Evolutionary conservation across 2,888 invertebrate genomes (phyloP).

Genomic region (Acronicta leporina): DNA sequence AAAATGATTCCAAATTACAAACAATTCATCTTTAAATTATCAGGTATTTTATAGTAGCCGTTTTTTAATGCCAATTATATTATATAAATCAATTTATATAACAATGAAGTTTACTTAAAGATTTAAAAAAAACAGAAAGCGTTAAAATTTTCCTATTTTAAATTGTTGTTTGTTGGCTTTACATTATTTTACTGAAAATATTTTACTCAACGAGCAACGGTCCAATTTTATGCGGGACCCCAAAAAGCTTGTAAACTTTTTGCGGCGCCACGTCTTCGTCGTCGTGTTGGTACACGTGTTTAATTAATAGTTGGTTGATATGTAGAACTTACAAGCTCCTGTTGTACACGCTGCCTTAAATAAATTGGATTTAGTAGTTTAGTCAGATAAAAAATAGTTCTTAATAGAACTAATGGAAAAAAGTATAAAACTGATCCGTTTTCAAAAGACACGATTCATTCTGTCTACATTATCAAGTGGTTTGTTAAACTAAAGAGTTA

Average conservation of each 20-base stretch:
- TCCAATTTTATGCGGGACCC: slow-evolving; percentile 16
- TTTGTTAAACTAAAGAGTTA: too few species aligned
- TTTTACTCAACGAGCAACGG: background rate
- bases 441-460: background rate
- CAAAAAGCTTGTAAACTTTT: slow-evolving; percentile 35
- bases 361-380: slow-evolving; percentile 9
- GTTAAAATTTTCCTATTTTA: too few species aligned
- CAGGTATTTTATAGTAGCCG: too few species aligned
- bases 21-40: too few species aligned
- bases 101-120: too few species aligned
- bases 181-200: background rate
- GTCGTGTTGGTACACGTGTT: slow-evolving; percentile 40
- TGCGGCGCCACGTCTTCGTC: slow-evolving; percentile 28
- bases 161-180: too few species aligned
- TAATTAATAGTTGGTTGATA: slow-evolving; percentile 36
- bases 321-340: slow-evolving; percentile 24
- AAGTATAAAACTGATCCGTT: slow-evolving; percentile 1
- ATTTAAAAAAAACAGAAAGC: too few species aligned
- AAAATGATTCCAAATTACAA: too few species aligned
- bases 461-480: background rate
- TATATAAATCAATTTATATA: too few species aligned
- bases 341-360: background rate
- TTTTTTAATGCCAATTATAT: too few species aligned
- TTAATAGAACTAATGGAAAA: background rate
- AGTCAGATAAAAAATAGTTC: slow-evolving; percentile 2